phyloP scores from a whole-genome alignment of 2,113 vertebrate species.

The Bucco capensis region DNA sequence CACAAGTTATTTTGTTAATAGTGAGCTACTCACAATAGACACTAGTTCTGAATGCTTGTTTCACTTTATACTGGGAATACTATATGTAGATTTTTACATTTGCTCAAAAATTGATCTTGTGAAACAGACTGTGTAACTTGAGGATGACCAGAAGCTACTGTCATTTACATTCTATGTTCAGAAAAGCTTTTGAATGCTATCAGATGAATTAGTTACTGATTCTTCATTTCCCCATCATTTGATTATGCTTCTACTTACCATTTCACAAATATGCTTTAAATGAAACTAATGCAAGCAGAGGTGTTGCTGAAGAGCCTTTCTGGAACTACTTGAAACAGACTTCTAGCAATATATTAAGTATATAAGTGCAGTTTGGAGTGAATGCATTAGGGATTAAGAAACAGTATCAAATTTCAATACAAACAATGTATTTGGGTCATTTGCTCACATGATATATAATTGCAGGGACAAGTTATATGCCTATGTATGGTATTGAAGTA shows the following conservation, averaged over 20 bases:
- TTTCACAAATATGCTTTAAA: neutral
- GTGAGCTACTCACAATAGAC: neutral
- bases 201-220: neutral
- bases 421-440: neutral
- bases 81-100: neutral
- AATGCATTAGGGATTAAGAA: neutral
- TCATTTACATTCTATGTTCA: neutral
- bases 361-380: neutral
- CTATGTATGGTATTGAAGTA: neutral
- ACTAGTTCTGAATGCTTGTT: neutral
- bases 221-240: neutral
- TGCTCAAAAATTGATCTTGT: neutral
- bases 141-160: neutral
- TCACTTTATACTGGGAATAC: neutral
- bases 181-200: neutral
- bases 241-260: neutral
- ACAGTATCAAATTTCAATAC: neutral
- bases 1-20: neutral
- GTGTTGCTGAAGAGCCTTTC: neutral
- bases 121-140: neutral
- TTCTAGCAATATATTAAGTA: neutral
- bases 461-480: neutral
- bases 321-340: neutral
- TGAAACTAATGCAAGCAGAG: neutral
- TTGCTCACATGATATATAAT: neutral